Conservation (phyloP, 1,140 invertebrate species). For the Lepeophtheirus salmonis region DNA sequence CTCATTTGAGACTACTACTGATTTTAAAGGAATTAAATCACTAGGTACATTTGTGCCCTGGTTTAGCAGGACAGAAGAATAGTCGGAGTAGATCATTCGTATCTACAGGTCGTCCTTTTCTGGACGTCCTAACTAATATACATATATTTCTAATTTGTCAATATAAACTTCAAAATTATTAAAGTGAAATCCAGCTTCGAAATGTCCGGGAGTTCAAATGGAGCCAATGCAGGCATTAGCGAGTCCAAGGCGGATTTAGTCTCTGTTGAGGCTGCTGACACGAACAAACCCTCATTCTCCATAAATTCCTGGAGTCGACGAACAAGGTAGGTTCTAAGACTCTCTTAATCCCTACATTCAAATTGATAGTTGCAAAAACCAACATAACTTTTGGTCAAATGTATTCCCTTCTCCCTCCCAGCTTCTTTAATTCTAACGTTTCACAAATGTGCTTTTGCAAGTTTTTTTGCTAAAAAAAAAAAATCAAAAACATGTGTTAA, state of each 20-base stretch:
- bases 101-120: too few relatives aligned
- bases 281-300: background rate
- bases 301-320: background rate
- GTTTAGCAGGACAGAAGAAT: too few relatives aligned
- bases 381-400: too few relatives aligned
- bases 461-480: background rate
- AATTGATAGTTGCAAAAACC: background rate
- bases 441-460: too few relatives aligned
- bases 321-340: background rate
- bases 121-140: too few relatives aligned
- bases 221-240: background rate
- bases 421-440: too few relatives aligned
- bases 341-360: background rate
- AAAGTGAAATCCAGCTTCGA: background rate
- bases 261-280: background rate
- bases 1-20: too few relatives aligned
- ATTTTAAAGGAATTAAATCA: too few relatives aligned
- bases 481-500: background rate
- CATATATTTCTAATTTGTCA: too few relatives aligned
- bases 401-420: too few relatives aligned
- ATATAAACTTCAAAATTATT: background rate
- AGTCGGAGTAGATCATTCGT: too few relatives aligned
- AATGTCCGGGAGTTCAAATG: background rate
- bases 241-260: background rate
- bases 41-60: too few relatives aligned